Evolutionary conservation across 2,113 vertebrate genomes (phyloP), one percentile per base, ranked within the genome.

Genomic region (Pelmatolapia mariae): DNA sequence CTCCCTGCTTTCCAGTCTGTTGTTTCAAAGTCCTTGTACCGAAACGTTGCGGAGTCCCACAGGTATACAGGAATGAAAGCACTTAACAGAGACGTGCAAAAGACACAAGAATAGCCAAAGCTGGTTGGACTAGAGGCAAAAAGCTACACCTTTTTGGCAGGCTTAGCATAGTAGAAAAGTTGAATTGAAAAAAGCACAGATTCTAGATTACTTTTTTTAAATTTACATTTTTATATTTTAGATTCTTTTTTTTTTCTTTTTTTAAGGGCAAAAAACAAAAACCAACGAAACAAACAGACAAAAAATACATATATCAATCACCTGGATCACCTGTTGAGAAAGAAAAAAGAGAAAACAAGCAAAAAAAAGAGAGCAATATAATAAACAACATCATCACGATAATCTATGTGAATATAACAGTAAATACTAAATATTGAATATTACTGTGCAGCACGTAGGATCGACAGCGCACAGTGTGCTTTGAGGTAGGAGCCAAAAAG

Each of bases 11-110:
- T 61, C 26, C 57, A 61, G 15, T 61, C 57, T 61, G 57, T 59
- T 59, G 57, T 61, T 59, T 59, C 57, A 61, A 61, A 31, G 57
- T 61, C 8, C 57, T 61, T 31, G 57, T 61, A 61, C 57, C 26
- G 2, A 61, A 59, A 59, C 2, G 2, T 18, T 59, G 26, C 18
- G 29, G 57, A 61, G 26, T 61, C 26, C 26, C 57, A 61, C 57
- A 61, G 15, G 57, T 61, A 18, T 61, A 61, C 15, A 2, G 57
- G 15, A 61, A 10, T 61, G 26, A 61, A 18, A 31, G 57, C 57
- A 59, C 57, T 59, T 59, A 31, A 31, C 26, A 10, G 26, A 59
- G 26, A 31, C 1, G 15, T 59, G 26, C 3, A 59, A 59, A 59
- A 31, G 13, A 59, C 56, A 59, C 13, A 29, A 9, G 26, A 59